Conservation (phyloP, 1,140 invertebrate genomes). For the Oncopeltus fasciatus region DNA sequence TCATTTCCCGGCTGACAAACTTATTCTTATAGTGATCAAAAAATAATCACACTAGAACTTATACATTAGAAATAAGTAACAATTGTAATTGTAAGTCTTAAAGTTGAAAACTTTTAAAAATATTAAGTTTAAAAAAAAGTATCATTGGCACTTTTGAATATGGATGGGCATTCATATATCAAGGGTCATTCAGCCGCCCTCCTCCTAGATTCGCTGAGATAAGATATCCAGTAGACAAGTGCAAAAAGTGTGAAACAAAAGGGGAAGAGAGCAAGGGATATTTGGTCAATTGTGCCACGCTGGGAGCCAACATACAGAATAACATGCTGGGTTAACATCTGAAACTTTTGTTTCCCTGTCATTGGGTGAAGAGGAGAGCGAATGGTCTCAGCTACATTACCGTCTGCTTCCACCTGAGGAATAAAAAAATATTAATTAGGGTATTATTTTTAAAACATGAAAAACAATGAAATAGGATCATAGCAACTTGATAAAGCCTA, state of each 20-base stretch:
- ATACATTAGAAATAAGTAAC: too few species aligned
- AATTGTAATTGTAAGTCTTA: too few species aligned
- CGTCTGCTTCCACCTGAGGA: constrained; percentile 13
- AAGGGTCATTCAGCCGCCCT: constrained; percentile 18
- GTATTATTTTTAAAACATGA: too few species aligned
- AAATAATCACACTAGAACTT: too few species aligned
- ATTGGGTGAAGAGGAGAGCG: not conserved
- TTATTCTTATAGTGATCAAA: too few species aligned
- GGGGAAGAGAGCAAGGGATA: constrained; percentile 50
- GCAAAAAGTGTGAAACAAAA: constrained; percentile 48
- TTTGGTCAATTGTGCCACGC: constrained; percentile 38
- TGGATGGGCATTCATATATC: not conserved
- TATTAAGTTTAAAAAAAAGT: not conserved
- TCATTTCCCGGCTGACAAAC: too few species aligned
- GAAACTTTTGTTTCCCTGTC: constrained; percentile 27
- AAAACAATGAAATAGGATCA: too few species aligned
- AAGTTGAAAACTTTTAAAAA: too few species aligned
- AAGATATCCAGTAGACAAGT: constrained; percentile 53
- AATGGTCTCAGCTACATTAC: constrained; percentile 2
- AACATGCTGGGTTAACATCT: constrained; percentile 32
- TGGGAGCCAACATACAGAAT: constrained; percentile 42
- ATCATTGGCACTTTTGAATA: not conserved
- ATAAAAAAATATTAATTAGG: too few species aligned
- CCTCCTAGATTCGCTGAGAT: constrained; percentile 38
- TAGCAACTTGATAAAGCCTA: too few species aligned